Evolutionary conservation across 2,113 vertebrate genomes (phyloP), one percentile per base, ranked within the genome.

Genomic region (Platysteira castanea): DNA sequence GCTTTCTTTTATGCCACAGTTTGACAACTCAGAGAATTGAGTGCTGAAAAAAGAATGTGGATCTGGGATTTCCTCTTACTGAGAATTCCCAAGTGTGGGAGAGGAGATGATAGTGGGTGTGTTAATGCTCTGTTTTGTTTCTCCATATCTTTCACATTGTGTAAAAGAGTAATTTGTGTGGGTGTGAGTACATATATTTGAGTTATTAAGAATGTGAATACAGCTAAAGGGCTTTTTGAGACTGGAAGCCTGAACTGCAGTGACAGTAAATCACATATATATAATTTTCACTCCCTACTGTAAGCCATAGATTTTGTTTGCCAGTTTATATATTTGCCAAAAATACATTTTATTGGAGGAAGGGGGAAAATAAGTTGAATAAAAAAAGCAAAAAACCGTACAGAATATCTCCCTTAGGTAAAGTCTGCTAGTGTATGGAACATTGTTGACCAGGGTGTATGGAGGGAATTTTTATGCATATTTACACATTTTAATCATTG

Each of bases 301-400:
- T 56, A 50, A 88, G 24, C 20, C 39, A 41, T 28, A 17, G 33
- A 47, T 47, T 87, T 87, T 75, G 7, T 81, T 87, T 84, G 68
- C 24, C 10, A 65, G 16, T 20, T 68, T 74, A 27, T 60, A 1
- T n/a, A 56, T 69, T 88, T 88, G 11, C 3, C 35, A 74, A 42
- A 22, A 63, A 49, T n/a, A 24, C 5, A n/a, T 65, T 73, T 80
- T 68, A 20, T 19, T 78, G 19, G 18, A 41, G 6, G 11, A 15
- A 37, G 3, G 3, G 14, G 7, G 2, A 2, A 17, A 67, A 23
- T 42, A 46, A 70, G 0, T 26, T 31, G 5, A 9, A 47, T 75
- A 33, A 75, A 87, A 37, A 2, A 67, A 13, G 0, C 1, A 7
- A 42, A 42, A 28, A 19, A 30, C 4, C 16, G 31, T 19, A 26